Base-by-base conservation (phyloP, 2,113 vertebrate species). In the Rhea americana region DNA sequence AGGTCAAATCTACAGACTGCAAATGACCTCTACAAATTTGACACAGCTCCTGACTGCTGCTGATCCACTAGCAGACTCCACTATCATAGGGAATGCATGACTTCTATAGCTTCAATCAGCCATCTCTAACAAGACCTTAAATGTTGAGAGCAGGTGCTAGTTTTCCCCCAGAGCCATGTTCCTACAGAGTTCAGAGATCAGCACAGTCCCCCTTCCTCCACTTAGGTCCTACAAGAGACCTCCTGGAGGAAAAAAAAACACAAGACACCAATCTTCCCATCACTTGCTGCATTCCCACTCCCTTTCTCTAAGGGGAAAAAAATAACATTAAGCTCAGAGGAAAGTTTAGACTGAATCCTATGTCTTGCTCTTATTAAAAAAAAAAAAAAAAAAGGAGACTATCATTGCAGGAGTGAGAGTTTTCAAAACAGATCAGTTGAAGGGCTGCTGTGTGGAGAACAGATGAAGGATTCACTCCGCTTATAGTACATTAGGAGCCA, bases 1-100 rank as follows among this genome's bases (percentile, higher is more conserved):
- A 92, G 78, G 84, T 94, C 84, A 94, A 94, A 93, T 73, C 86
- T 79, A 59, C 93, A 75, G 1, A 19, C 16, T 89, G 55, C 93
- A 35, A 35, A 85, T 86, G 87, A 89, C 87, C 63, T 78, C 72
- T 72, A 45, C 39, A 61, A 75, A 73, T 93, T 87, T 89, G 73
- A 91, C 84, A 74, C 25, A 43, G 86, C 39, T 37, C 37, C 79
- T 66, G 83, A 87, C 63, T 90, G 43, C 70, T 87, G 82, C 53
- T 85, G 76, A 89, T 85, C 43, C 2, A 1, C 81, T 72, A 81
- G 70, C 32, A 82, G 50, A 77, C 47, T 70, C 13, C 28, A 47
- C 43, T 21, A 87, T 47, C 48, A 59, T 13, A 68, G 67, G 59
- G 37, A 91, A 93, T 47, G n/a, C 18, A n/a, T 55, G 41, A 65